A percentile compares a stretch with the other conserved stretches of the same genome.
phyloP scores from a whole-genome alignment of 1,140 invertebrate species.

The Macrobrachium nipponense region DNA sequence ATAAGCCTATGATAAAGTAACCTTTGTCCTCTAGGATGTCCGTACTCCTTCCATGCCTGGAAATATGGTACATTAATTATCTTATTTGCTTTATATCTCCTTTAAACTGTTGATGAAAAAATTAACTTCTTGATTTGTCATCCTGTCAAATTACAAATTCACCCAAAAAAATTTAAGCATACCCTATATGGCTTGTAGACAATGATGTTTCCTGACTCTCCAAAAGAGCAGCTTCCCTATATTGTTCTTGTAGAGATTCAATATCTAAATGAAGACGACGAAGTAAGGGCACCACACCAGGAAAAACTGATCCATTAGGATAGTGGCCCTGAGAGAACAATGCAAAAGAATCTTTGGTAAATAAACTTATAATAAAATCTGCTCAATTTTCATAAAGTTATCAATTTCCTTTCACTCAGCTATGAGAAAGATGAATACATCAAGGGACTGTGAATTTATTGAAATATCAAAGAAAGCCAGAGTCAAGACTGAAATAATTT shows the following conservation, averaged over 20 bases:
- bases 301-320: slow-evolving; percentile 42
- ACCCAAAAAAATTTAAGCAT: neutral
- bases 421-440: too few species aligned
- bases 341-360: neutral
- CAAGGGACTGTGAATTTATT: too few species aligned
- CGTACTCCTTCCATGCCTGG: too few species aligned
- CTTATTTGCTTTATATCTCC: too few species aligned
- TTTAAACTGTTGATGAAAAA: neutral
- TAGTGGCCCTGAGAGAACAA: slow-evolving; percentile 49
- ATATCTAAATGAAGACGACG: slow-evolving; percentile 51
- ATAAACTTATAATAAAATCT: neutral
- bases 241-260: slow-evolving; percentile 17
- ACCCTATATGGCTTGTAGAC: slow-evolving; percentile 31
- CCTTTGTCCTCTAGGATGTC: too few species aligned
- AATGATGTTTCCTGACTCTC: slow-evolving; percentile 45
- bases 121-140: neutral
- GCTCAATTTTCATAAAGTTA: neutral
- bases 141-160: neutral
- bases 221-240: slow-evolving; percentile 44
- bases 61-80: too few species aligned
- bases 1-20: too few species aligned
- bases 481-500: too few species aligned
- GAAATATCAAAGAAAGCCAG: too few species aligned
- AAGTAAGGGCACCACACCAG: slow-evolving; percentile 46
- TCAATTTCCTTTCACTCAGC: too few species aligned